Percentiles rank a stretch among this genome's conserved stretches.
Evolutionary conservation across 1,140 invertebrate species (phyloP).

Genomic region (Drosophila arizonae): DNA sequence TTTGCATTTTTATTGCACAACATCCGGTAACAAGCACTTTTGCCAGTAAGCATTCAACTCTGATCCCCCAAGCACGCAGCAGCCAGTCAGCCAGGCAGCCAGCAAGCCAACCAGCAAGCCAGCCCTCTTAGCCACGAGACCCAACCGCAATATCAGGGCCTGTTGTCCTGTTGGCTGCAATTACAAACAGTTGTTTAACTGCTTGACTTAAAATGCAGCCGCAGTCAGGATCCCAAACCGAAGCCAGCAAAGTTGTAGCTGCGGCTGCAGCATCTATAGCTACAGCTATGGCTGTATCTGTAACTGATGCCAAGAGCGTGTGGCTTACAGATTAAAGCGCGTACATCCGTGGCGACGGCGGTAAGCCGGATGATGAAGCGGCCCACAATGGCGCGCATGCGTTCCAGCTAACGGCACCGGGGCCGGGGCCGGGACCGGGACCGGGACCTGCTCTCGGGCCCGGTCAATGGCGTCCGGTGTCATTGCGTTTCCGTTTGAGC

Average conservation of each 20-base stretch:
- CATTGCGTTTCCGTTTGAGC: constrained; percentile 77
- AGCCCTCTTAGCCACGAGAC: constrained; percentile 6
- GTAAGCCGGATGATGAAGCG: constrained; percentile 60
- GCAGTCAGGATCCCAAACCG: constrained; percentile 17
- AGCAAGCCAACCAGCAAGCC: too few species aligned
- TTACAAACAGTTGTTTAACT: constrained; percentile 80
- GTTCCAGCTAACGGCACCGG: constrained; percentile 18
- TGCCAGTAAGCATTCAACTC: constrained; percentile 59
- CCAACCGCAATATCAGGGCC: constrained; percentile 31
- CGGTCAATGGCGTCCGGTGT: constrained; percentile 77
- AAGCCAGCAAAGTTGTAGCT: constrained; percentile 21
- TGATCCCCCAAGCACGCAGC: constrained; percentile 35
- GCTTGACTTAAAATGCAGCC: constrained; percentile 73
- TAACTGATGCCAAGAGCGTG: constrained; percentile 65
- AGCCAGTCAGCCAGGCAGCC: not conserved
- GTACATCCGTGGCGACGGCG: constrained; percentile 62
- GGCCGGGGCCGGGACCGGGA: not conserved
- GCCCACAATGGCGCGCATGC: constrained; percentile 59
- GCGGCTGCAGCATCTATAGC: constrained; percentile 9
- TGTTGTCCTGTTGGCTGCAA: constrained; percentile 51
- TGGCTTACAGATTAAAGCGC: constrained; percentile 76
- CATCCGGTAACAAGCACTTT: constrained; percentile 73
- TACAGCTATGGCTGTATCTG: constrained; percentile 44
- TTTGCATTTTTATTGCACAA: constrained; percentile 80
- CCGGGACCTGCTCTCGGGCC: constrained; percentile 4